Conservation (phyloP, 2,797 vertebrate genomes). For the Xiphorhynchus erythropygius region DNA sequence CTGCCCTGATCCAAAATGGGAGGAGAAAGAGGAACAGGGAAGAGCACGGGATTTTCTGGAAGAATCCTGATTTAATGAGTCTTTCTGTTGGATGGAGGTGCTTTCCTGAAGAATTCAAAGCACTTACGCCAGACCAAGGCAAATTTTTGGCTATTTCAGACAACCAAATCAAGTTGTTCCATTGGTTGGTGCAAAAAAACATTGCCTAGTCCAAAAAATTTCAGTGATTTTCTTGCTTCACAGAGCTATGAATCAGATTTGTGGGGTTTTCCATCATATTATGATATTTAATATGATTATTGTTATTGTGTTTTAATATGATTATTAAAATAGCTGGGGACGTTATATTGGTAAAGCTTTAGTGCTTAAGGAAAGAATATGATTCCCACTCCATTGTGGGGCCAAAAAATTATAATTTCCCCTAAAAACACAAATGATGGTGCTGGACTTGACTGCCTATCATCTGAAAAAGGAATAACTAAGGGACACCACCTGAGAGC, state of each 20-base stretch:
- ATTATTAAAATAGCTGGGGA: background rate
- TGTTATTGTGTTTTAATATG: background rate
- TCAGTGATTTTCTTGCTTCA: background rate
- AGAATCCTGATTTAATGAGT: background rate
- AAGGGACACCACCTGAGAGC: background rate
- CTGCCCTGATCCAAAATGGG: background rate
- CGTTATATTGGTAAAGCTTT: background rate
- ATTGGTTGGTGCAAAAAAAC: background rate
- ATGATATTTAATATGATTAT: background rate
- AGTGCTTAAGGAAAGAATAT: background rate
- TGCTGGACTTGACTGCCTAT: background rate
- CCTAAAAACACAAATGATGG: background rate
- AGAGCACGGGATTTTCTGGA: background rate
- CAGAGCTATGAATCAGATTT: background rate
- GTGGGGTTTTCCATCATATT: rapidly evolving
- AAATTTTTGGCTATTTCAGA: background rate
- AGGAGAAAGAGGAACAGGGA: background rate
- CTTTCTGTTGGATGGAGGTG: background rate
- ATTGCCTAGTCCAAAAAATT: background rate
- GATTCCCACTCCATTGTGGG: background rate
- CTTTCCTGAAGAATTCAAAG: background rate
- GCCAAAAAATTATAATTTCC: background rate
- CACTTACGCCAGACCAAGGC: background rate
- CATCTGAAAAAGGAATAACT: background rate
- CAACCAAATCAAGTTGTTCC: background rate